These are phyloP conservation scores for Trinorchestia longiramus DNA, from an alignment of 1,140 invertebrate species.

Conservation along the genomic window DNA sequence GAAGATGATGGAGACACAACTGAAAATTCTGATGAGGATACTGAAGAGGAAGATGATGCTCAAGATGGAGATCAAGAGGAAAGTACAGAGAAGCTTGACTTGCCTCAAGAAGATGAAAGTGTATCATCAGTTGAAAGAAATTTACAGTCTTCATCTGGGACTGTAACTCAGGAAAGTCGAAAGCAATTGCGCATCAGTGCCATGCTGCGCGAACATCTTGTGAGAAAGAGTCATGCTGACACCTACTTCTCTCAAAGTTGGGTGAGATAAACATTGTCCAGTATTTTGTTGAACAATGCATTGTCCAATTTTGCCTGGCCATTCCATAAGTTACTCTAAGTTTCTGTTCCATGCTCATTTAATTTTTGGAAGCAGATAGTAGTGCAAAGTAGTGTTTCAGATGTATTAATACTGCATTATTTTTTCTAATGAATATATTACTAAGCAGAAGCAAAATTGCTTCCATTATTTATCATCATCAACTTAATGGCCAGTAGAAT, in stretches of 20 bases:
- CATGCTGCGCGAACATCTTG: background rate
- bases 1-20: constrained; percentile 2
- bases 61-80: constrained; percentile 54
- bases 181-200: constrained; percentile 19
- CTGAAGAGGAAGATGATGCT: constrained; percentile 69
- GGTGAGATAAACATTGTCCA: background rate
- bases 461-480: background rate
- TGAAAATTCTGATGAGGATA: constrained; percentile 64
- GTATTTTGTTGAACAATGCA: background rate
- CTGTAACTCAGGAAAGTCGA: background rate
- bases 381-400: background rate
- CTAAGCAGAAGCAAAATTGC: background rate
- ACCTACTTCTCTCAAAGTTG: constrained; percentile 1
- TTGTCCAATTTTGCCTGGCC: background rate
- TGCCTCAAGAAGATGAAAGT: background rate
- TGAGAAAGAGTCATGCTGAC: constrained; percentile 1
- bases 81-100: background rate
- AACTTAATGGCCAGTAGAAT: background rate
- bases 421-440: background rate
- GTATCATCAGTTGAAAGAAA: background rate
- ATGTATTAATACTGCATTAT: background rate
- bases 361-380: background rate
- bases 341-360: background rate
- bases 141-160: background rate
- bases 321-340: background rate